Base-by-base conservation (phyloP, 2,888 invertebrate species). In the Folsomia candida region DNA sequence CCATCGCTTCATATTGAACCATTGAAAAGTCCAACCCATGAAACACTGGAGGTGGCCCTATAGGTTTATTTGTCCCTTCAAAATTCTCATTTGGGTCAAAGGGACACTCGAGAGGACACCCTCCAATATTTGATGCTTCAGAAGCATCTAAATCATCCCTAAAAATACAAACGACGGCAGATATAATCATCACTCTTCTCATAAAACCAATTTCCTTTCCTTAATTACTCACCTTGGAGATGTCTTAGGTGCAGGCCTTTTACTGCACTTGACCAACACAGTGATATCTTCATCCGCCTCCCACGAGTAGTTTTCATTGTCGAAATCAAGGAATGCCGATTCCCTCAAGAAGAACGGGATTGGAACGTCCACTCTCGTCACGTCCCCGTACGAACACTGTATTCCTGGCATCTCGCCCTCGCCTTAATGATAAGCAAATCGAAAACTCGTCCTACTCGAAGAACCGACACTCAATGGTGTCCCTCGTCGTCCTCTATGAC, bases 11-110 rank as follows among this genome's bases (percentile, higher is more conserved):
- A 51, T 71, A 73, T 1, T 28, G 25, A 2, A 68, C 63, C 3
- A 65, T 28, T 2, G 76, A 67, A 71, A 77, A 73, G 2, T 71
- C 68, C 1, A 79, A 25, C 9, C 72, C 74, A 1, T 67, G 24
- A 58, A 79, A 79, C 1, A 67, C 70, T 0, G 60, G 51, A 14
- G 71, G 67, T 2, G 20, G 18, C 9, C 61, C 66, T 2, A 63
- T 24, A 1, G 47, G 68, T 28, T 65, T 69, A 1, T 74, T 27
- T 0, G 73, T 72, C 25, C 72, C 76, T 2, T 75, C 75, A 70
- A 79, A 79, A 54, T 76, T 76, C 67, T 79, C 79, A 70, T 79
- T 75, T 6, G 76, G 72, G 69, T 79, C 77, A 67, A 79, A 79
- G 1, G 79, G 77, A 58, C 77, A 79, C 63, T 79, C 79, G 54